Evolutionary conservation across 2,888 invertebrate genomes (phyloP).

Genomic region (Mesorhabditis belari): DNA sequence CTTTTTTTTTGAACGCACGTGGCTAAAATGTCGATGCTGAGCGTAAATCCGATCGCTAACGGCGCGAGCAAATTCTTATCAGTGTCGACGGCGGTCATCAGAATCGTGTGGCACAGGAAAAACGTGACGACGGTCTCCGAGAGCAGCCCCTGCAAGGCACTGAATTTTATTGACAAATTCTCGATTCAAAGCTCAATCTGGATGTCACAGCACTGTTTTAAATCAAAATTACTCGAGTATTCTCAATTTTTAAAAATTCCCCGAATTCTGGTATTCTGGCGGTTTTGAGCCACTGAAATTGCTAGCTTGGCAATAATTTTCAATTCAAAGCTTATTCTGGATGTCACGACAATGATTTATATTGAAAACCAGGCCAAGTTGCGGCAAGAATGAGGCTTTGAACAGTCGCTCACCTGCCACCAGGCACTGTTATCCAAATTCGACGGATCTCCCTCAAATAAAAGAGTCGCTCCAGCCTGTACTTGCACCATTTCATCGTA

Average conservation of each 20-base stretch:
- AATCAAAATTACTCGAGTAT: too few species aligned
- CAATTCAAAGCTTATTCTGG: too few species aligned
- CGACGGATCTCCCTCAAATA: constrained; percentile 25
- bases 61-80: constrained; percentile 50
- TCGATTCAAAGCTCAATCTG: too few species aligned
- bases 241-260: constrained; percentile 46
- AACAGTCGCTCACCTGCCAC: background rate
- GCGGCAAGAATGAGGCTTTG: constrained; percentile 43
- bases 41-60: constrained; percentile 55
- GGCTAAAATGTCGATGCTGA: constrained; percentile 53
- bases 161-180: background rate
- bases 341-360: too few species aligned
- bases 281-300: too few species aligned
- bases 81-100: constrained; percentile 54
- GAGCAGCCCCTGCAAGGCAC: constrained; percentile 38
- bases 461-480: constrained; percentile 26
- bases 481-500: constrained; percentile 11
- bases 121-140: constrained; percentile 48
- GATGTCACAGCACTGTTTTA: too few species aligned
- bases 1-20: constrained; percentile 49
- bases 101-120: constrained; percentile 53
- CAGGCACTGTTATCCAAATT: background rate
- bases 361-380: too few species aligned
- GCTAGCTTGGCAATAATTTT: too few species aligned
- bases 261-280: constrained; percentile 49